These are phyloP conservation scores for Hemiprocne comata DNA, from an alignment of 2,113 vertebrate species.

Conservation along the genomic window DNA sequence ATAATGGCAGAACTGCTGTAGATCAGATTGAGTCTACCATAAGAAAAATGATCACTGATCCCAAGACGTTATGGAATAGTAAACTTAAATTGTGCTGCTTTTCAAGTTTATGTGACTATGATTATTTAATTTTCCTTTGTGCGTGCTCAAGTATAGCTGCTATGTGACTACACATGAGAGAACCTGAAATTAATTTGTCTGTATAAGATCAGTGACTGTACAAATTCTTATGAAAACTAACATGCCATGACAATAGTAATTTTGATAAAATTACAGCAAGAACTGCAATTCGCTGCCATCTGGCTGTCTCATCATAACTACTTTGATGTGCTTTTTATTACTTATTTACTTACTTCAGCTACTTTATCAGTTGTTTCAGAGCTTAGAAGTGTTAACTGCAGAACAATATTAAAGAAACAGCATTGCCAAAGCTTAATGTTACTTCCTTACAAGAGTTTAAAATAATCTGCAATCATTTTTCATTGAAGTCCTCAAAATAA, in stretches of 20 bases:
- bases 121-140: slow-evolving; percentile 89
- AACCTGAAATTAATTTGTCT: slow-evolving; percentile 89
- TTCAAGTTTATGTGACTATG: slow-evolving; percentile 83
- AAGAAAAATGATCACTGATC: slow-evolving; percentile 78
- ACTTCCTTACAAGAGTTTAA: not conserved
- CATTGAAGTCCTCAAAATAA: slow-evolving; percentile 40
- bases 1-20: slow-evolving; percentile 68
- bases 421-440: slow-evolving; percentile 14
- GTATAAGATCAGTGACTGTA: slow-evolving; percentile 84
- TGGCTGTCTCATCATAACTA: slow-evolving; percentile 82
- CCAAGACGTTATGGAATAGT: slow-evolving; percentile 78
- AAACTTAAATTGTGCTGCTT: slow-evolving; percentile 79
- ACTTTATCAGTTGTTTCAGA: slow-evolving; percentile 69
- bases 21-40: slow-evolving; percentile 76
- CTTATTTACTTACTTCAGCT: slow-evolving; percentile 81
- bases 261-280: slow-evolving; percentile 85
- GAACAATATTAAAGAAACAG: slow-evolving; percentile 47
- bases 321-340: slow-evolving; percentile 82
- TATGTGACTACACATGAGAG: slow-evolving; percentile 83
- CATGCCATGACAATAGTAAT: slow-evolving; percentile 87
- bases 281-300: slow-evolving; percentile 81
- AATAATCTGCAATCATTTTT: not conserved
- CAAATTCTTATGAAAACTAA: slow-evolving; percentile 86
- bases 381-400: slow-evolving; percentile 41
- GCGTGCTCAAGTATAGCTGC: slow-evolving; percentile 83